Percentiles rank a stretch among this genome's conserved stretches.
Evolutionary conservation across 2,888 invertebrate genomes (phyloP).

Genomic region (Carterocephalus palaemon): DNA sequence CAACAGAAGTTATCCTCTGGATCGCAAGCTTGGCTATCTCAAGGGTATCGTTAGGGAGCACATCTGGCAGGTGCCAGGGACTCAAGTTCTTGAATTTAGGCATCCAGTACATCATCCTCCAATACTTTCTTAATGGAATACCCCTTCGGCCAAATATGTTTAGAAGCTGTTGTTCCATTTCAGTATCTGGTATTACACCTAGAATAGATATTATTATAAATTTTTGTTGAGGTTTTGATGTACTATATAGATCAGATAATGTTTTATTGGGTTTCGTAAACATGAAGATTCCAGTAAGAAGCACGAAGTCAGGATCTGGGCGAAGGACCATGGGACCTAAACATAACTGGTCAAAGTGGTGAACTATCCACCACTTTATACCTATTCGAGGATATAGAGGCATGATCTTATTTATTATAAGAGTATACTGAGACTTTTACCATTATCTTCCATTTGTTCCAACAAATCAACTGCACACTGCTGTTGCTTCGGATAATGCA

Average conservation of each 20-base stretch:
- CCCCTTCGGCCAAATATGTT: slow-evolving; percentile 91
- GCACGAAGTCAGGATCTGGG: too few relatives aligned
- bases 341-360: too few relatives aligned
- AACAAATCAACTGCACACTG: slow-evolving; percentile 93
- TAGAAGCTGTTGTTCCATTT: slow-evolving; percentile 89
- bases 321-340: too few relatives aligned
- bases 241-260: too few relatives aligned
- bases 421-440: slow-evolving; percentile 58
- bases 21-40: slow-evolving; percentile 91
- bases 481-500: slow-evolving; percentile 98
- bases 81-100: slow-evolving; percentile 95
- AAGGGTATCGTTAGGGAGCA: slow-evolving; percentile 86
- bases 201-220: too few relatives aligned
- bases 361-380: too few relatives aligned
- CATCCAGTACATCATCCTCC: slow-evolving; percentile 94
- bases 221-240: too few relatives aligned
- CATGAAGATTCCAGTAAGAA: too few relatives aligned
- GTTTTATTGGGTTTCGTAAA: too few relatives aligned
- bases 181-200: slow-evolving; percentile 94
- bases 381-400: too few relatives aligned
- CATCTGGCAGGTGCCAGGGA: slow-evolving; percentile 90
- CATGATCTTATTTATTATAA: slow-evolving; percentile 17
- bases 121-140: slow-evolving; percentile 84
- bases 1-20: slow-evolving; percentile 89
- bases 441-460: slow-evolving; percentile 96